Percentiles rank a stretch among this genome's conserved stretches.
Evolutionary conservation across 2,113 vertebrate genomes (phyloP).

Genomic region (Peromyscus maniculatus): DNA sequence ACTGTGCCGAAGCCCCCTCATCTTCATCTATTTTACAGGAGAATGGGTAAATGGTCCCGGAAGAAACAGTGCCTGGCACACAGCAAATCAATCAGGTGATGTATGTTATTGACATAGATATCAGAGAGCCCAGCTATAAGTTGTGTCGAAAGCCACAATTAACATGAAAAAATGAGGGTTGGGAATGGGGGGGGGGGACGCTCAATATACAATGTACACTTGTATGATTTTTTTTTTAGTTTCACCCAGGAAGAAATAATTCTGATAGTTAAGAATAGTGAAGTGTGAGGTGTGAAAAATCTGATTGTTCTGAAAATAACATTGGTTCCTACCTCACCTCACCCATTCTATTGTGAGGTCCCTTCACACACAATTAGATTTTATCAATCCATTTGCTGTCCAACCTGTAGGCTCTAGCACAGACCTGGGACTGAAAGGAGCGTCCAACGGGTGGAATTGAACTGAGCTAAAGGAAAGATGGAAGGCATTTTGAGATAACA

Average conservation of each 20-base stretch:
- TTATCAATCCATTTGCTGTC: neutral
- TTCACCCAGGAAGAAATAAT: neutral
- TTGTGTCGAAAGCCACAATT: constrained; percentile 1
- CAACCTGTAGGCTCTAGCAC: neutral
- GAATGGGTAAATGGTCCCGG: neutral
- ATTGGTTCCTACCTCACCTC: neutral
- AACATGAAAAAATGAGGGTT: neutral
- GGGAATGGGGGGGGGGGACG: too few relatives aligned
- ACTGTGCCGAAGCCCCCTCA: neutral
- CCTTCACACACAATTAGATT: neutral
- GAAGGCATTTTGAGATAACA: neutral
- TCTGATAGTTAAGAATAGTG: neutral
- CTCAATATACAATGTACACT: neutral
- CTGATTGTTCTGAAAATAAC: neutral
- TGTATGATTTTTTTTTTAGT: neutral
- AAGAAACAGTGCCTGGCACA: neutral
- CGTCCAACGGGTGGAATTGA: neutral
- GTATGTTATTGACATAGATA: neutral
- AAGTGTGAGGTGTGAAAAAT: neutral
- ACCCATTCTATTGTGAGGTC: neutral
- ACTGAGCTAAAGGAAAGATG: neutral
- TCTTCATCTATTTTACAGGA: neutral
- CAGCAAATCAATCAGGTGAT: neutral
- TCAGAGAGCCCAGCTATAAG: neutral
- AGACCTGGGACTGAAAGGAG: neutral